Evolutionary conservation across 2,888 invertebrate species (phyloP).

Genomic region (Antheraea yamamai): DNA sequence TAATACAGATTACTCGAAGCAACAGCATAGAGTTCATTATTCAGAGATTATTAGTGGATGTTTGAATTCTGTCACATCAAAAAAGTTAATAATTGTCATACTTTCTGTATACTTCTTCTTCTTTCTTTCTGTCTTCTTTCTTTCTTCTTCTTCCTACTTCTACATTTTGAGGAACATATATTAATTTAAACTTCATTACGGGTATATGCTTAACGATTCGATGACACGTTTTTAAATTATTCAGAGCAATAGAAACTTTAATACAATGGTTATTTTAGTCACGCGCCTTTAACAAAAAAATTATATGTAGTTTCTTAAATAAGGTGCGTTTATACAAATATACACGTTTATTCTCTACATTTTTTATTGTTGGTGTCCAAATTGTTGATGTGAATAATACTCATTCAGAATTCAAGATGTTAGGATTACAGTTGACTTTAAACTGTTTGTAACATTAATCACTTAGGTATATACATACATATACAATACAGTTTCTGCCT

Average conservation of each 20-base stretch:
- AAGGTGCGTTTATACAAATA: constrained; percentile 2
- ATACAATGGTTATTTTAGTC: neutral
- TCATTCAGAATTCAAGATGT: neutral
- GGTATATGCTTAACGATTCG: neutral
- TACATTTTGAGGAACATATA: neutral
- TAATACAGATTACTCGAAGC: constrained; percentile 61
- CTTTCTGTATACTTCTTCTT: neutral
- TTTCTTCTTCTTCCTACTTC: too few species aligned
- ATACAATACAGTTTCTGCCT: neutral
- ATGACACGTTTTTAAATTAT: neutral
- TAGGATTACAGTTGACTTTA: neutral
- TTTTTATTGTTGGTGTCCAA: neutral
- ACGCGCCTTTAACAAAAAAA: neutral
- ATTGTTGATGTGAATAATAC: neutral
- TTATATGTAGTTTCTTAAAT: neutral
- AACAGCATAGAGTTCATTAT: constrained; percentile 36
- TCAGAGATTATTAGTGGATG: constrained; percentile 53
- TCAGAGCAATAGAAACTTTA: neutral
- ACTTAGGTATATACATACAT: neutral
- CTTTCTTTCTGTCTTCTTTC: too few species aligned
- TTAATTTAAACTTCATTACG: neutral
- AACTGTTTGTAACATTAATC: neutral
- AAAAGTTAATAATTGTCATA: neutral
- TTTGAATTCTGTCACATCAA: constrained; percentile 45
- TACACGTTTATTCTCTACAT: neutral